A percentile compares a stretch with the other conserved stretches of the same genome.
These are phyloP conservation scores for Leucophora obtusa DNA, from an alignment of 2,888 invertebrate genomes.

Conservation along the genomic window DNA sequence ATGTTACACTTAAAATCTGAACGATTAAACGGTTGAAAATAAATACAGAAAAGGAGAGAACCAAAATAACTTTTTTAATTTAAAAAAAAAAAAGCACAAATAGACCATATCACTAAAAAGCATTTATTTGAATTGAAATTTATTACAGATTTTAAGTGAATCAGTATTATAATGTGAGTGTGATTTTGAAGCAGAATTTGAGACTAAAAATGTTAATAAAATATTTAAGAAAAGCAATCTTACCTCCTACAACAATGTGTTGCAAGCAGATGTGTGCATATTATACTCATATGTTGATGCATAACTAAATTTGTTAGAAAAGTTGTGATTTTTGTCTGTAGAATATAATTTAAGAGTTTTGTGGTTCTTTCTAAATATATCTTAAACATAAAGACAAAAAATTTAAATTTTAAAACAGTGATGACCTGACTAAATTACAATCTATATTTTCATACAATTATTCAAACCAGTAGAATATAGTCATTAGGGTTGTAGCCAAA, in stretches of 20 bases:
- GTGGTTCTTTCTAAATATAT: conserved; percentile 14
- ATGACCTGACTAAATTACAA: not conserved
- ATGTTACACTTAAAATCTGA: not conserved
- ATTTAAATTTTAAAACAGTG: not conserved
- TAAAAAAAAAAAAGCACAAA: no score
- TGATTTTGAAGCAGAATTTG: not conserved
- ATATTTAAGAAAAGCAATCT: conserved; percentile 39
- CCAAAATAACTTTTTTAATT: no score
- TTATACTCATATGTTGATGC: not conserved
- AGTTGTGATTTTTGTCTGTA: not conserved
- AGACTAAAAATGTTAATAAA: conserved; percentile 4
- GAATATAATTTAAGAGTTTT: conserved; percentile 32
- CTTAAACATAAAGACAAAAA: not conserved
- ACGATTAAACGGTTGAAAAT: no score
- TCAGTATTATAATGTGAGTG: not conserved
- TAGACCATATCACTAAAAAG: no score
- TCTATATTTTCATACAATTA: no score
- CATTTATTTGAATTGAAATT: no score
- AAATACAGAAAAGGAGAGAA: no score
- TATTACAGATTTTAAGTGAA: no score
- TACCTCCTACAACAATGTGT: not conserved
- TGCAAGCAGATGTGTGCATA: not conserved
- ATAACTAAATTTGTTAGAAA: not conserved
- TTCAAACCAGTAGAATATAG: no score
- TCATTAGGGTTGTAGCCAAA: no score